These are phyloP conservation scores for Eciton burchellii DNA, from an alignment of 1,140 invertebrate species.

Conservation along the genomic window DNA sequence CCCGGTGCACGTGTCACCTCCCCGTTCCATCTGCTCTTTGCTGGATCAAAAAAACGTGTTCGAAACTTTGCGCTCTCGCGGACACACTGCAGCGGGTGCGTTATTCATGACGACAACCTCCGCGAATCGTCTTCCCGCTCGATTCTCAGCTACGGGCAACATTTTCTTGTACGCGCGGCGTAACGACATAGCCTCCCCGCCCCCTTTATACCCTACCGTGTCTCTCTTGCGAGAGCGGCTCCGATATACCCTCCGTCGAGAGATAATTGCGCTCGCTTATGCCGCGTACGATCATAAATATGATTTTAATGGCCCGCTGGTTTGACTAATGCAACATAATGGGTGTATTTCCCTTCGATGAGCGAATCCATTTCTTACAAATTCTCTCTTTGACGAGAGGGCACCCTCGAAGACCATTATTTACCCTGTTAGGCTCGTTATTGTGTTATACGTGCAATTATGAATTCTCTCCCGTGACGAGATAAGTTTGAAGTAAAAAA, in stretches of 20 bases:
- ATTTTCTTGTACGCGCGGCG: constrained; percentile 70
- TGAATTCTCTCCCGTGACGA: background rate
- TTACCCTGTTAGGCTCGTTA: background rate
- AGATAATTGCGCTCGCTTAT: constrained; percentile 37
- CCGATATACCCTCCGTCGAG: background rate
- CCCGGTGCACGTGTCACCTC: constrained; percentile 46
- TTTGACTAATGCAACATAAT: constrained; percentile 1
- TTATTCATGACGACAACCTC: constrained; percentile 74
- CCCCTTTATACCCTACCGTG: constrained; percentile 12
- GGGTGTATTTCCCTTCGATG: background rate
- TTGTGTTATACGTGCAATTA: background rate
- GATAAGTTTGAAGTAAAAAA: constrained; percentile 4
- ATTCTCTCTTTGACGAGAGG: background rate
- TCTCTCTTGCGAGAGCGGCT: constrained; percentile 15
- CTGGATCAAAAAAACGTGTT: constrained; percentile 57
- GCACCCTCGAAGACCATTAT: background rate
- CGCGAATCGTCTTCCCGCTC: constrained; percentile 63
- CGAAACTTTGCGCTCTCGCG: constrained; percentile 55
- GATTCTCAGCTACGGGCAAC: constrained; percentile 60
- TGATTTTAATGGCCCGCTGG: constrained; percentile 18
- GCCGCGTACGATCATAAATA: constrained; percentile 13
- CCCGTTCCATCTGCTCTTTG: constrained; percentile 55
- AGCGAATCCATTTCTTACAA: background rate
- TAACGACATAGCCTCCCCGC: constrained; percentile 54
- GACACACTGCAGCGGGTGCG: constrained; percentile 59